These are phyloP conservation scores for Theodoxus fluviatilis DNA, from an alignment of 2,888 invertebrate genomes.

Conservation along the genomic window DNA sequence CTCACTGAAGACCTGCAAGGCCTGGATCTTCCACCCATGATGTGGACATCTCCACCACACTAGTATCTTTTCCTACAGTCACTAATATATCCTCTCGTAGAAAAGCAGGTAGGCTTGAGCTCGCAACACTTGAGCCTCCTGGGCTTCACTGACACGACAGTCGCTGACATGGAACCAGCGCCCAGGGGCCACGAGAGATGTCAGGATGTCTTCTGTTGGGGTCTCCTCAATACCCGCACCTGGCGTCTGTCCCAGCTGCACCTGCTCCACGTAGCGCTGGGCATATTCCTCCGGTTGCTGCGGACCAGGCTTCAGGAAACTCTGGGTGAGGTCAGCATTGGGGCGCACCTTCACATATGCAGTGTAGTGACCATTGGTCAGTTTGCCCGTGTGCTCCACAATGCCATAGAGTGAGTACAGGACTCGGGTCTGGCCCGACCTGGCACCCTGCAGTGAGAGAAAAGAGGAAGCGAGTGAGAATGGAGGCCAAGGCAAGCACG, in stretches of 20 bases:
- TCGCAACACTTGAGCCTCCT: slow-evolving; percentile 79
- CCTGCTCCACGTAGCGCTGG: slow-evolving; percentile 32
- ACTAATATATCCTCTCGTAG: slow-evolving; percentile 82
- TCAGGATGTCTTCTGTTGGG: slow-evolving; percentile 43
- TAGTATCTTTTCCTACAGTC: no score
- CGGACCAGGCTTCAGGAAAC: slow-evolving; percentile 45
- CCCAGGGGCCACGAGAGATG: slow-evolving; percentile 68
- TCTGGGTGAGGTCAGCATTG: slow-evolving; percentile 42
- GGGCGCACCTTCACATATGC: slow-evolving; percentile 86
- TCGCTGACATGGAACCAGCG: slow-evolving; percentile 96
- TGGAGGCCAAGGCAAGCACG: no score
- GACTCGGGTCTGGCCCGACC: slow-evolving; percentile 72
- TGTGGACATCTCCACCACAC: no score
- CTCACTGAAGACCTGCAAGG: no score
- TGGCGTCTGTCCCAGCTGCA: slow-evolving; percentile 34
- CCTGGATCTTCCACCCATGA: no score
- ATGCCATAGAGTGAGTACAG: slow-evolving; percentile 92
- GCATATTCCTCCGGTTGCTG: slow-evolving; percentile 44
- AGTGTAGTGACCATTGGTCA: slow-evolving; percentile 90
- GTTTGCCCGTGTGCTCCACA: slow-evolving; percentile 91
- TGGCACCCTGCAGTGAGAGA: slow-evolving; percentile 61
- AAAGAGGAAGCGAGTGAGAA: no score
- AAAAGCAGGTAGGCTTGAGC: slow-evolving; percentile 95
- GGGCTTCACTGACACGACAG: slow-evolving; percentile 81
- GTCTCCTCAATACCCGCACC: slow-evolving; percentile 36